Evolutionary conservation across 2,888 invertebrate species (phyloP).

Genomic region (Stenodema calcarata): DNA sequence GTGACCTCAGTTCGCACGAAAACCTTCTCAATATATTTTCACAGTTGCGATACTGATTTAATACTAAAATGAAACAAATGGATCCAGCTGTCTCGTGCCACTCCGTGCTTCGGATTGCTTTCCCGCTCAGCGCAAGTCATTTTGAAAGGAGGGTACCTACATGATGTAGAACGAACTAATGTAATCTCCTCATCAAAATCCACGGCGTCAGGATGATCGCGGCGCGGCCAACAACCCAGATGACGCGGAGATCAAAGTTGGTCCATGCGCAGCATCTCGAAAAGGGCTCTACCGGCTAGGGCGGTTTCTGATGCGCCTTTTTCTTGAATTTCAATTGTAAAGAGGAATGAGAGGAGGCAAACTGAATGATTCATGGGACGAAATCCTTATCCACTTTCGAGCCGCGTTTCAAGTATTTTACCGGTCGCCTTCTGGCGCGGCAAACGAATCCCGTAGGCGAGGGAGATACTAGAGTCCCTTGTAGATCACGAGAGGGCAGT

Average conservation of each 20-base stretch:
- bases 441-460: neutral
- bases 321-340: constrained; percentile 17
- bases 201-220: neutral
- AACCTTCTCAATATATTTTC: too few species aligned
- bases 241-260: neutral
- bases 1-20: too few species aligned
- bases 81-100: too few species aligned
- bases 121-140: neutral
- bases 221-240: neutral
- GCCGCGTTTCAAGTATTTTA: neutral
- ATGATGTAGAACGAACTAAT: neutral
- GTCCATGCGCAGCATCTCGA: neutral
- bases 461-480: neutral
- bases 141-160: neutral
- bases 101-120: too few species aligned
- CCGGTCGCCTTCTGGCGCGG: neutral
- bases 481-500: neutral
- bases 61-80: too few species aligned
- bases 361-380: constrained; percentile 10
- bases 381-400: constrained; percentile 13
- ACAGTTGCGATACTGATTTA: too few species aligned
- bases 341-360: neutral
- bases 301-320: neutral
- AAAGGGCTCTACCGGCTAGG: neutral
- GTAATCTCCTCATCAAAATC: neutral